These are phyloP conservation scores for Escarpia spicata DNA, from an alignment of 2,888 invertebrate species.

Conservation along the genomic window DNA sequence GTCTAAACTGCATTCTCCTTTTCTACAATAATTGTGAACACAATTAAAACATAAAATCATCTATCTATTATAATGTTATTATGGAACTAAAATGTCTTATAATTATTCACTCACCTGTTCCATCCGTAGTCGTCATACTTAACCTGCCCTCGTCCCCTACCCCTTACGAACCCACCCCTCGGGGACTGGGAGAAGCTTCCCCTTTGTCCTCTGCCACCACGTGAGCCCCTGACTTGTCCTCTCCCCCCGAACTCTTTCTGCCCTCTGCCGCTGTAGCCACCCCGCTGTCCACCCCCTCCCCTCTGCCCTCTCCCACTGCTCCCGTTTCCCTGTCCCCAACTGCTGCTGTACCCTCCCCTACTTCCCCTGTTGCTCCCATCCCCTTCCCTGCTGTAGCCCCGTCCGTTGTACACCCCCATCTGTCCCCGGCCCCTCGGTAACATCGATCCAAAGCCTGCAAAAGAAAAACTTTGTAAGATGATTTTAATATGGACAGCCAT, in stretches of 20 bases:
- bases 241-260: not conserved
- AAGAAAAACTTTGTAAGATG: not conserved
- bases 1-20: too few relatives aligned
- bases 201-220: not conserved
- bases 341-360: not conserved
- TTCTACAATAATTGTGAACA: too few relatives aligned
- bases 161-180: not conserved
- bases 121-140: not conserved
- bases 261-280: not conserved
- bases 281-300: not conserved
- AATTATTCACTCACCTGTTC: not conserved
- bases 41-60: too few relatives aligned
- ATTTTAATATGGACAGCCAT: too few relatives aligned
- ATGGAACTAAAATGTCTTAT: too few relatives aligned
- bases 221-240: not conserved
- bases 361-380: not conserved
- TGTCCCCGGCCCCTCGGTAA: not conserved
- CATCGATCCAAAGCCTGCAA: not conserved
- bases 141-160: not conserved
- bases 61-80: too few relatives aligned
- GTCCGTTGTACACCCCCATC: not conserved
- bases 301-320: not conserved
- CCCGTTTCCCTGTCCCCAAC: not conserved
- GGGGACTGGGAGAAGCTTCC: not conserved
- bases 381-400: not conserved